Base-by-base conservation (phyloP, 1,140 invertebrate species). In the Drosophila subobscura region DNA sequence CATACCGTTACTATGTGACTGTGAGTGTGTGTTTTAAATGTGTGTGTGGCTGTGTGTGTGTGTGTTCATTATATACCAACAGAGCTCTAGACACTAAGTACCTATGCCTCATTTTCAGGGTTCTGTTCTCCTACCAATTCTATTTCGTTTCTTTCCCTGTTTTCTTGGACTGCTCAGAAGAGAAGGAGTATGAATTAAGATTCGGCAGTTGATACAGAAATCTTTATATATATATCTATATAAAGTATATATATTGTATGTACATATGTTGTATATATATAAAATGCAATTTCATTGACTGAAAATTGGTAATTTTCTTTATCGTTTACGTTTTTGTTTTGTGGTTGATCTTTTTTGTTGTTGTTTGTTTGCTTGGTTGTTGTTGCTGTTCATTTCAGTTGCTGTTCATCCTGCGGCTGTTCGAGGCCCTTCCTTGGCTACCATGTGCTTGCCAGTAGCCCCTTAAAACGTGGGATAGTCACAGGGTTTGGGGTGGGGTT, bases 111-210 rank as follows among this genome's bases (percentile, higher is more conserved):
- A 8, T 58, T 58, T 58, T 50, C 14, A 40, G 41, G 54, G 29
- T 65, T 65, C 64, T 66, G 64, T 68, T 68, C 45, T 66, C 44
- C 37, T 68, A 44, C 47, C 47, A 68, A 23, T 71, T 55, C 29
- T 68, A 72, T 52, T 72, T 61, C 49, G 61, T 72, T 72, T 71
- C 46, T 50, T 65, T 74, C 67, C 45, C 40, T 75, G 58, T 68
- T 64, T 75, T 73, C 71, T 80, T 88, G 83, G 83, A 88, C 83
- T 88, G 83, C 83, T 88, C 84, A 89, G 83, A 77, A 80, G 63
- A 91, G 89, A 91, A 91, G 89, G 89, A 91, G 89, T 91, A 91
- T 91, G 89, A 91, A 90, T 91, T 91, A 91, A 91, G 89, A 91
- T 91, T 91, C 89, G 89, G 89, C 89, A 88, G 89, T 91, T 91